Conservation (phyloP, 2,113 vertebrate genomes). For the Ia io region DNA sequence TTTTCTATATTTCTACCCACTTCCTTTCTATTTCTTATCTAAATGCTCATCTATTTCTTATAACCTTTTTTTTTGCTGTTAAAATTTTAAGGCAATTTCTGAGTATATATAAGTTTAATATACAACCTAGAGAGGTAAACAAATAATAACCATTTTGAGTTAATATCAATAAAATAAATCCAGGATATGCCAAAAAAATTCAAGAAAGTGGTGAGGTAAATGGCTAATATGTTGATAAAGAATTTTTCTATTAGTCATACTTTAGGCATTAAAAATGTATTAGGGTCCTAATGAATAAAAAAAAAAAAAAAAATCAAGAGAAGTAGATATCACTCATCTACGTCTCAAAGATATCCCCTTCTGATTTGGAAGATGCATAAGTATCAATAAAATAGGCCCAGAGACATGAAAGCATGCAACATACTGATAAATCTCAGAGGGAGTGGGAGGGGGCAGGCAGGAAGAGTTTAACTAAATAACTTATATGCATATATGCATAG, state of each 20-base stretch:
- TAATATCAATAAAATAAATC: neutral
- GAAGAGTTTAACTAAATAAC: too few relatives aligned
- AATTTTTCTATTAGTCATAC: neutral
- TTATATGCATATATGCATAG: too few relatives aligned
- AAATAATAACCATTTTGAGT: neutral
- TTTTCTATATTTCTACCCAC: neutral
- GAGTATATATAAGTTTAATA: neutral
- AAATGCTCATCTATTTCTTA: neutral
- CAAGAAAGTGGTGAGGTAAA: neutral
- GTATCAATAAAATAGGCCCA: too few relatives aligned
- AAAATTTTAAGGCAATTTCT: neutral
- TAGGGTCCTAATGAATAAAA: neutral
- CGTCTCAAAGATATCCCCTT: neutral
- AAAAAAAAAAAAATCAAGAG: neutral
- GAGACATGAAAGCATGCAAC: too few relatives aligned
- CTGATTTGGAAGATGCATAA: neutral
- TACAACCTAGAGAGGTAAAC: neutral
- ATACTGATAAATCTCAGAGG: too few relatives aligned
- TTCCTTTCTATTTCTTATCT: neutral
- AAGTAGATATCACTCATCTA: neutral
- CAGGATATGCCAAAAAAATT: neutral
- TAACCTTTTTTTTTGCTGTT: neutral
- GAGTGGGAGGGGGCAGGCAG: too few relatives aligned
- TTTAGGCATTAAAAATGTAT: neutral
- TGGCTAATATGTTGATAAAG: neutral